Conservation (phyloP, 2,888 invertebrate genomes). For the Notocelia uddmanniana region DNA sequence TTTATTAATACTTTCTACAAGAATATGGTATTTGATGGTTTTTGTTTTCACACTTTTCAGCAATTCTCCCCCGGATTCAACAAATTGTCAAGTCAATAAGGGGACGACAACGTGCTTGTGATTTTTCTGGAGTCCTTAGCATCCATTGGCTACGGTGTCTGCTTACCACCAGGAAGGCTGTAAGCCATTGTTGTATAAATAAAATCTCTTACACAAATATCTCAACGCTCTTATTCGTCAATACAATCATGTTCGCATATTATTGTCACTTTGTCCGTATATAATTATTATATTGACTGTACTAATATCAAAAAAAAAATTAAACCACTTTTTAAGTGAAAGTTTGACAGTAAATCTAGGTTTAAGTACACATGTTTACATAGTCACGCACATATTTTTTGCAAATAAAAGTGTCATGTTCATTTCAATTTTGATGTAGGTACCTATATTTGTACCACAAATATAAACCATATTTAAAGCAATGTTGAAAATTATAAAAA, state of each 20-base stretch:
- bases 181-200: too few relatives aligned
- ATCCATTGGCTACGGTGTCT: too few relatives aligned
- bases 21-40: not conserved
- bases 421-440: not conserved
- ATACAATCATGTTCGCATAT: not conserved
- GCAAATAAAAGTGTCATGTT: not conserved
- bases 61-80: too few relatives aligned
- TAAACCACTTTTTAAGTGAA: not conserved
- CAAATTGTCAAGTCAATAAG: too few relatives aligned
- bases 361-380: not conserved
- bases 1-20: not conserved
- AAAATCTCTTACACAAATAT: not conserved
- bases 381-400: not conserved
- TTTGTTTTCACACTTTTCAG: not conserved
- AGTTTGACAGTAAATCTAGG: not conserved
- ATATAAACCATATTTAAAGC: not conserved
- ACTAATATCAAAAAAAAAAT: not conserved
- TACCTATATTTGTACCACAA: constrained; percentile 1
- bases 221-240: not conserved
- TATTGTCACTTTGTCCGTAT: not conserved
- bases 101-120: too few relatives aligned
- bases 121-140: too few relatives aligned
- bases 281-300: not conserved
- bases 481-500: constrained; percentile 9
- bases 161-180: too few relatives aligned